A percentile compares a stretch with the other conserved stretches of the same genome.
Conservation (phyloP, 2,888 invertebrate species). For the Caenorhabditis japonica region DNA sequence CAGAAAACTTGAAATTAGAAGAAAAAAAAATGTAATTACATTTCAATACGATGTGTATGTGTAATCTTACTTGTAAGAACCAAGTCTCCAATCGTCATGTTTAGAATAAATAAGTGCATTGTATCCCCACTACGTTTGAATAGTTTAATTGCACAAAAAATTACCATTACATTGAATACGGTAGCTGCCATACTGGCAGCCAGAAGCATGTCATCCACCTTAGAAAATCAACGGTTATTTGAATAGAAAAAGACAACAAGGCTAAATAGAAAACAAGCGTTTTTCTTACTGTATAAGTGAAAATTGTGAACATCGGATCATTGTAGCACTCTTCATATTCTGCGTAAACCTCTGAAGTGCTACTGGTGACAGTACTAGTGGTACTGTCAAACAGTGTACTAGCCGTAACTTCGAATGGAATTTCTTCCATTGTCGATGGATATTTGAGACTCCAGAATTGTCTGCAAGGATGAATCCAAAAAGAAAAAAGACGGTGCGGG, state of each 20-base stretch:
- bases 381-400: conserved; percentile 9
- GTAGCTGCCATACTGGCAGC: conserved; percentile 76
- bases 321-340: conserved; percentile 65
- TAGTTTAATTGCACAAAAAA: conserved; percentile 75
- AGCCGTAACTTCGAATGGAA: conserved; percentile 27
- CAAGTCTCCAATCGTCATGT: conserved; percentile 76
- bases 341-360: conserved; percentile 11
- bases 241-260: too few species aligned
- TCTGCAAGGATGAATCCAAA: conserved; percentile 7
- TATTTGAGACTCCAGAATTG: conserved; percentile 21
- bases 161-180: conserved; percentile 76
- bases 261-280: neutral
- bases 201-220: conserved; percentile 75
- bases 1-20: conserved; percentile 70
- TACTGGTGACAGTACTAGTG: conserved; percentile 11
- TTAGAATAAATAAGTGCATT: conserved; percentile 76
- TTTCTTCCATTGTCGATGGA: conserved; percentile 31
- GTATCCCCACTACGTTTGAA: conserved; percentile 75
- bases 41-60: too few species aligned
- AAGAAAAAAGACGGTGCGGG: conserved; percentile 2
- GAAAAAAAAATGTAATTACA: neutral
- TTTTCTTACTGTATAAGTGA: conserved; percentile 68
- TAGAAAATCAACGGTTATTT: conserved; percentile 14
- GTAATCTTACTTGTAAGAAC: conserved; percentile 70
- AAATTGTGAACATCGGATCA: conserved; percentile 67